Evolutionary conservation across 2,888 invertebrate species (phyloP), one percentile per base, ranked within the genome.

Genomic region (Xestia xanthographa): DNA sequence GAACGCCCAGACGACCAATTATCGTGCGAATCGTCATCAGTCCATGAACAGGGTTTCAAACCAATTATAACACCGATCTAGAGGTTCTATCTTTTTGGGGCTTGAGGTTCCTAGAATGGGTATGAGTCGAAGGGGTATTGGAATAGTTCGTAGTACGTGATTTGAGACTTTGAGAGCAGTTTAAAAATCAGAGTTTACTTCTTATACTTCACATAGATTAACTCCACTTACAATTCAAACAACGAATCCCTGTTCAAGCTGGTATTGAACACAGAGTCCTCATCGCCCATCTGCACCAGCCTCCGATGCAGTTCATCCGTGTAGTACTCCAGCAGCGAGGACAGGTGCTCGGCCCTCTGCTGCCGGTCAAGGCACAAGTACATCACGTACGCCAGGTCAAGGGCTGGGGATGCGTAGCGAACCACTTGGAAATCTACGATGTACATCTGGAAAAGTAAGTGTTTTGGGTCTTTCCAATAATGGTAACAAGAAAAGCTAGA

Each of bases 371-470:
- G 97, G 86, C 98, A 98, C 81, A 98, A 97, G 88, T 97, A 98
- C 79, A 98, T 92, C 45, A 98, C 92, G 93, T 97, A 97, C 3
- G 97, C 97, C 86, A 98, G 94, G 91, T 98, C 98, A 66, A 98
- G 92, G 0, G 97, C 97, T 67, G 97, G 97, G 0, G 98, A 98
- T 45, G 97, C 97, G 86, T 98, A 98, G 26, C 98, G 97, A 34
- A 97, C 97, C 73, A 97, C 92, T 92, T 98, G 98, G 91, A 98
- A 98, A 90, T 98, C 98, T 45, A 98, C 97, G 69, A 98, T 94
- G 88, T 97, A 97, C 91, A 98, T 97, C 98, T 98, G 93, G 80
- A 88, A 90, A 29, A 41, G 38, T 41, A 38, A n/a, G 20, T 17
- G 0, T 5, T 20, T 70, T 41, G 38, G n/a, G 6, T n/a, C 5